These are phyloP conservation scores for Epirrhoe tristata DNA, from an alignment of 2,888 invertebrate species.

Conservation along the genomic window DNA sequence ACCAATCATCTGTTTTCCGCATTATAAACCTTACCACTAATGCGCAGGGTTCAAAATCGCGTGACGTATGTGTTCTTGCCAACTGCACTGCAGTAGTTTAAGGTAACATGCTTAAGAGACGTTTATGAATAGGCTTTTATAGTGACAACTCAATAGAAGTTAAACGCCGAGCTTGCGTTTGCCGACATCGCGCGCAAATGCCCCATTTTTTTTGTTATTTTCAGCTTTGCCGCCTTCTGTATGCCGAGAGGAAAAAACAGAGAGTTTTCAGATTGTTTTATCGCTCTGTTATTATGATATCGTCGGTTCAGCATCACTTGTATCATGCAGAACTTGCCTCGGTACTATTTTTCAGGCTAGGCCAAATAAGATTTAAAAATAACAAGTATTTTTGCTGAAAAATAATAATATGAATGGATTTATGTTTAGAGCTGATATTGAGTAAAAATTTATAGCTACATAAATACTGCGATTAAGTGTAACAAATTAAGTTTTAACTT, in stretches of 20 bases:
- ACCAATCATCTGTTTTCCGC: not conserved
- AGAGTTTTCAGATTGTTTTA: not conserved
- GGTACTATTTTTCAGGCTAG: too few relatives aligned
- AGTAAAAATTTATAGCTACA: too few relatives aligned
- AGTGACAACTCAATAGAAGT: slow-evolving; percentile 17
- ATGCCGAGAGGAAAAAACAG: not conserved
- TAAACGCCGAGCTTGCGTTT: slow-evolving; percentile 19
- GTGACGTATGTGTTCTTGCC: slow-evolving; percentile 1
- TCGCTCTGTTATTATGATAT: not conserved
- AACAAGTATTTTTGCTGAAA: too few relatives aligned
- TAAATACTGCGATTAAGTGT: too few relatives aligned
- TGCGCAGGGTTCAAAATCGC: slow-evolving; percentile 8
- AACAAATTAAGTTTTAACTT: too few relatives aligned
- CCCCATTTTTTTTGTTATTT: slow-evolving; percentile 18
- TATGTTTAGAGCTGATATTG: too few relatives aligned
- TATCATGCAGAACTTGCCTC: too few relatives aligned
- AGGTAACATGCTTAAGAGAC: slow-evolving; percentile 7
- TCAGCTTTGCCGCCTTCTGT: slow-evolving; percentile 4
- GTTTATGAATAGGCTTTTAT: slow-evolving; percentile 22
- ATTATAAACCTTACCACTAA: slow-evolving; percentile 12
- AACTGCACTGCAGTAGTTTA: slow-evolving; percentile 26
- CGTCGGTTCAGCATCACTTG: not conserved
- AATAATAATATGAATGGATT: too few relatives aligned
- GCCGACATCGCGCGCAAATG: slow-evolving; percentile 14
- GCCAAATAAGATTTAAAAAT: too few relatives aligned